A percentile compares a stretch with the other conserved stretches of the same genome.
These are phyloP conservation scores for Pilophorus perplexus DNA, from an alignment of 2,888 invertebrate species.

Conservation along the genomic window DNA sequence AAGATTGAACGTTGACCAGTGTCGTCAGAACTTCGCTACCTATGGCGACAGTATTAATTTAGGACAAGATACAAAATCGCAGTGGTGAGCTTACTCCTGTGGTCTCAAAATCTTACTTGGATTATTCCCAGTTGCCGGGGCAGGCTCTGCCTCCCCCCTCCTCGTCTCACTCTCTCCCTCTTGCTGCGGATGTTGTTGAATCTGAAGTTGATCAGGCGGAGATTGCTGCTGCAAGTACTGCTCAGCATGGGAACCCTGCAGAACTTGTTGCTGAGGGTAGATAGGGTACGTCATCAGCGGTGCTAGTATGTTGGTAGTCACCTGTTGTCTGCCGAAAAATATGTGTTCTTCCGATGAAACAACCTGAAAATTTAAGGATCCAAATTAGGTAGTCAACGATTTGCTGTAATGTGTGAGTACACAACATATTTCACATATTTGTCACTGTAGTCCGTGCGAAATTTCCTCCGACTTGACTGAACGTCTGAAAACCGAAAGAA, in stretches of 20 bases:
- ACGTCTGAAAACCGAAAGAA: no score
- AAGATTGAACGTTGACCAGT: slow-evolving; percentile 9
- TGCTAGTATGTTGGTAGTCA: slow-evolving; percentile 42
- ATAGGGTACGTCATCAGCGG: slow-evolving; percentile 44
- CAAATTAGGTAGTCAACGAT: no score
- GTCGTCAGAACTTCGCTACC: slow-evolving; percentile 19
- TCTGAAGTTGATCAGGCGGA: background rate
- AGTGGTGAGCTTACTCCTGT: no score
- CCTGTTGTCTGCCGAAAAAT: slow-evolving; percentile 43
- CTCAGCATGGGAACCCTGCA: background rate
- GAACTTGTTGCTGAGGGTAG: slow-evolving; percentile 37
- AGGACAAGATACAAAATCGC: no score
- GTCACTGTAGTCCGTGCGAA: no score
- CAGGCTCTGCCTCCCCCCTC: no score
- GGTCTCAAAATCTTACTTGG: no score
- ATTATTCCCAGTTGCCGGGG: no score
- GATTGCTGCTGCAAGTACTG: slow-evolving; percentile 8
- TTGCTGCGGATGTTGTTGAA: slow-evolving; percentile 6
- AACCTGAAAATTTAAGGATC: slow-evolving; percentile 42
- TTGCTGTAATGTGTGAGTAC: slow-evolving; percentile 47
- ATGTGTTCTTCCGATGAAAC: slow-evolving; percentile 45
- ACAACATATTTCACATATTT: no score
- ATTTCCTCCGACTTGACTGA: no score
- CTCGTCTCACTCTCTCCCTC: background rate
- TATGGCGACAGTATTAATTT: no score